phyloP scores from a whole-genome alignment of 2,113 vertebrate species.

The Pseudois nayaur region DNA sequence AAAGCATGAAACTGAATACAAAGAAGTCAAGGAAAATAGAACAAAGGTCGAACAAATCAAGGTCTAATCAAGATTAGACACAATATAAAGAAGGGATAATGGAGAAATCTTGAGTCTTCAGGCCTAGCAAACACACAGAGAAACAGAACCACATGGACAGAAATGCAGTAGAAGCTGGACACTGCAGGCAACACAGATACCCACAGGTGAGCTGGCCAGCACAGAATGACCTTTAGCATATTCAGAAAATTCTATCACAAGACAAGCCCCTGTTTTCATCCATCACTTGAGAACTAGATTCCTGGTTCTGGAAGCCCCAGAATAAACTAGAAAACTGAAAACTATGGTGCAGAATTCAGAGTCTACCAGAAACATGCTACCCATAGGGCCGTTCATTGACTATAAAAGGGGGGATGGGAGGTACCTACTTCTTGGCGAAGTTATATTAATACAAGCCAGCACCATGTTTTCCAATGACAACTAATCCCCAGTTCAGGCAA shows the following conservation, averaged over 20 bases:
- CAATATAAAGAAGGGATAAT: not conserved
- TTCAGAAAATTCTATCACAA: not conserved
- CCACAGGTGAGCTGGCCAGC: not conserved
- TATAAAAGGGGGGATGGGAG: not conserved
- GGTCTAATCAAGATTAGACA: not conserved
- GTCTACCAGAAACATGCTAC: not conserved
- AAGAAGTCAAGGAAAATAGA: slow-evolving; percentile 42
- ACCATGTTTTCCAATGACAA: not conserved
- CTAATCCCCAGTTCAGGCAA: not conserved
- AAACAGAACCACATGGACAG: not conserved
- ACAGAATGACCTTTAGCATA: not conserved
- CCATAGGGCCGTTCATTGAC: not conserved
- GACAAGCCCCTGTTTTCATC: not conserved
- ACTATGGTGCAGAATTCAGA: not conserved
- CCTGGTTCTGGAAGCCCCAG: not conserved
- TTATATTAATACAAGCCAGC: not conserved
- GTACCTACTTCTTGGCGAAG: not conserved
- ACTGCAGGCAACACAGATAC: not conserved
- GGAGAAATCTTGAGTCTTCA: not conserved
- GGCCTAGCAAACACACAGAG: not conserved
- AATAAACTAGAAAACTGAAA: slow-evolving; percentile 22
- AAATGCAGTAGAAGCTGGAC: not conserved
- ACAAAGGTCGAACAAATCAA: slow-evolving; percentile 1
- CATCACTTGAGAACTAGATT: not conserved
- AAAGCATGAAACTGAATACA: slow-evolving; percentile 30